Percentiles rank a stretch among this genome's conserved stretches.
phyloP scores from a whole-genome alignment of 1,140 invertebrate genomes.

The Cydia amplana region DNA sequence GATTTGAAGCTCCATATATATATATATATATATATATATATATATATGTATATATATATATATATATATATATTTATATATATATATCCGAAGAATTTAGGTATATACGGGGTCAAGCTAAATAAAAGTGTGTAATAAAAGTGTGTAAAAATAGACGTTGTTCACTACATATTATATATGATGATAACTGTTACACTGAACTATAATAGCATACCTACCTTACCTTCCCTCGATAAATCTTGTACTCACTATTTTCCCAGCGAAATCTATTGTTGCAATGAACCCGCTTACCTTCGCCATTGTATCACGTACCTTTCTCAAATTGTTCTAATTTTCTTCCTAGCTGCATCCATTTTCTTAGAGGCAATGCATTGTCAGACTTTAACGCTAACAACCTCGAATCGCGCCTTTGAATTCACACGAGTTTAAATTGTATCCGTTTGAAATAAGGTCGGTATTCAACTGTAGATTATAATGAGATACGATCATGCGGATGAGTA shows the following conservation, averaged over 20 bases:
- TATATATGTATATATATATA: too few relatives aligned
- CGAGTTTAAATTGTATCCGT: background rate
- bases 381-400: background rate
- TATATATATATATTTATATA: too few relatives aligned
- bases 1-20: too few relatives aligned
- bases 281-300: background rate
- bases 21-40: too few relatives aligned
- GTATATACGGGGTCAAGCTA: too few relatives aligned
- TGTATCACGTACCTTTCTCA: conserved; percentile 14
- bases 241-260: background rate
- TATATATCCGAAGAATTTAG: too few relatives aligned
- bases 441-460: background rate
- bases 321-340: conserved; percentile 21
- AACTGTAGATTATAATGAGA: background rate
- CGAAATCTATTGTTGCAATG: conserved; percentile 5
- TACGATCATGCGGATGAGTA: background rate
- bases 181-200: background rate
- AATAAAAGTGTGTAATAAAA: too few relatives aligned
- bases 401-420: background rate
- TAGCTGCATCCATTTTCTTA: conserved; percentile 19
- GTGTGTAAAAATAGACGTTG: too few relatives aligned
- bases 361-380: background rate
- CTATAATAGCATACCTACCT: background rate
- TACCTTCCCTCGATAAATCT: background rate
- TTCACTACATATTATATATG: background rate